A percentile compares a stretch with the other conserved stretches of the same genome.
Evolutionary conservation across 2,113 vertebrate genomes (phyloP).

Genomic region (Panthera uncia): DNA sequence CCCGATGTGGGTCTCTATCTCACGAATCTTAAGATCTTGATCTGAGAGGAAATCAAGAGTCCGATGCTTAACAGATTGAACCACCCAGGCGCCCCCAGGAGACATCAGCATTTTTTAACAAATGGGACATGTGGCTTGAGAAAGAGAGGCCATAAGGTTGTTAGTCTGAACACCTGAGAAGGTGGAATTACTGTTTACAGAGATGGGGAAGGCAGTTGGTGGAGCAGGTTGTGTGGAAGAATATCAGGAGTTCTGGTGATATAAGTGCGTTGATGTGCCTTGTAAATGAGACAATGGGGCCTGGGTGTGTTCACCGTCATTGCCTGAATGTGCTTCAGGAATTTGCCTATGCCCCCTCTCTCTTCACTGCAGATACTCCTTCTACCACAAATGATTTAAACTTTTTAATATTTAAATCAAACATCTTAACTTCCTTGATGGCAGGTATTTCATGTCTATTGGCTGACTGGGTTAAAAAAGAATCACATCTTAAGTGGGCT

Average conservation of each 20-base stretch:
- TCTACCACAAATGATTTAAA: not conserved
- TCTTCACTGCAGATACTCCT: not conserved
- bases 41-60: not conserved
- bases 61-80: not conserved
- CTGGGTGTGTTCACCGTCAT: not conserved
- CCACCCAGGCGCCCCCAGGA: not conserved
- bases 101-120: not conserved
- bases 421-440: slow-evolving; percentile 20
- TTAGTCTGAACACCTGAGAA: not conserved
- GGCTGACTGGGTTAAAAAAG: not conserved
- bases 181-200: not conserved
- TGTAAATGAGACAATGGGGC: not conserved
- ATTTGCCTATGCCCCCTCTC: not conserved
- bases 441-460: not conserved
- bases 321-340: not conserved
- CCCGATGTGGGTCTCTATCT: too few relatives aligned
- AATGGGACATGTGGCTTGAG: not conserved
- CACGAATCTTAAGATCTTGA: too few relatives aligned
- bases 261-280: not conserved
- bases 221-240: not conserved
- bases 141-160: not conserved
- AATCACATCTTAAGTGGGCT: not conserved
- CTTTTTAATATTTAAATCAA: slow-evolving; percentile 22
- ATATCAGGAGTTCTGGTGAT: not conserved
- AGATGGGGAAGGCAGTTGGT: not conserved